These are phyloP conservation scores for Adelosebastes latens DNA, from an alignment of 2,797 vertebrate species.

Conservation along the genomic window DNA sequence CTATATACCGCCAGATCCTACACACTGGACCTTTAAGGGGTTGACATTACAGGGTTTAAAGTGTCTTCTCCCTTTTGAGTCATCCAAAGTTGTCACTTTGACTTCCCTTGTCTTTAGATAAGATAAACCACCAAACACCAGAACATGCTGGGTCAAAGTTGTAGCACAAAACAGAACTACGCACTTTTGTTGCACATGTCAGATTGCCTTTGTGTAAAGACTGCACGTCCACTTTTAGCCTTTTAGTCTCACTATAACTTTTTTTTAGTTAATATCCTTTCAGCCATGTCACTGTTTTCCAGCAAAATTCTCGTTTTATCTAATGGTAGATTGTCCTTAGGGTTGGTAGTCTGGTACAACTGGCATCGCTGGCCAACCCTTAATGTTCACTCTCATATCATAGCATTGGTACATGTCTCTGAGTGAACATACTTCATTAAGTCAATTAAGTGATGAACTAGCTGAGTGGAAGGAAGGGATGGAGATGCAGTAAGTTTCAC, in stretches of 20 bases:
- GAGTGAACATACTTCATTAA: conserved; percentile 64
- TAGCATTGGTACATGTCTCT: conserved; percentile 37
- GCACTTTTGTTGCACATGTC: background rate
- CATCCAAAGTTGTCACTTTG: background rate
- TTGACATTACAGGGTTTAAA: conserved; percentile 4
- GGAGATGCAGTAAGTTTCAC: conserved; percentile 26
- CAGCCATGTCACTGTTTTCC: conserved; percentile 22
- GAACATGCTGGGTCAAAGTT: conserved; percentile 12
- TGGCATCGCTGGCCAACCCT: background rate
- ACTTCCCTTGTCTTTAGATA: background rate
- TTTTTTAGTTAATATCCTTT: conserved; percentile 17
- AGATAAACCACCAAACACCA: background rate
- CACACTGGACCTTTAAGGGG: background rate
- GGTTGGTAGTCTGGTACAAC: conserved; percentile 4
- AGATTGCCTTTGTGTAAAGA: conserved; percentile 7
- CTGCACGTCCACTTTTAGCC: background rate
- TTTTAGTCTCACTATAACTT: conserved; percentile 2
- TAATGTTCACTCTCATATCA: conserved; percentile 36
- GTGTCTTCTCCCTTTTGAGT: conserved; percentile 1
- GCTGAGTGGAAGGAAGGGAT: conserved; percentile 52
- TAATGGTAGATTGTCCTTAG: conserved; percentile 1
- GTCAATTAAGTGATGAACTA: conserved; percentile 68
- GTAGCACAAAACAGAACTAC: conserved; percentile 8
- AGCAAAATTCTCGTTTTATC: conserved; percentile 10
- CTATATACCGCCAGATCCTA: background rate